A percentile compares a stretch with the other conserved stretches of the same genome.
phyloP scores from a whole-genome alignment of 1,140 invertebrate species.

The Platyscapa corneri region DNA sequence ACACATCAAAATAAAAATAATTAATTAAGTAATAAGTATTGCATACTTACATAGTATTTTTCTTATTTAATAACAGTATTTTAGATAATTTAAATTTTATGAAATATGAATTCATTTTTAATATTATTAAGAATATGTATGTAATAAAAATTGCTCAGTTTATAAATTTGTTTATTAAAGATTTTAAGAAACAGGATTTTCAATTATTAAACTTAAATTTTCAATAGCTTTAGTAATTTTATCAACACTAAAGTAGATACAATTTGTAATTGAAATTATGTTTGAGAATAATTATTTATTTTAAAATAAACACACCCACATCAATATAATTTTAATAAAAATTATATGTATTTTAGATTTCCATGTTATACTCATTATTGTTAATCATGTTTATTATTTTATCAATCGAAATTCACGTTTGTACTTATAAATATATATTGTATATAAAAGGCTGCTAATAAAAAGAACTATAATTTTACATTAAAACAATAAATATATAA shows the following conservation, averaged over 20 bases:
- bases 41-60: slow-evolving; percentile 22
- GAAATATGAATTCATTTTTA: background rate
- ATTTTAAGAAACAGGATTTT: too few relatives aligned
- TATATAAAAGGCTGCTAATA: slow-evolving; percentile 11
- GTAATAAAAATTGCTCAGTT: background rate
- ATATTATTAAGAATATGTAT: background rate
- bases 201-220: too few relatives aligned
- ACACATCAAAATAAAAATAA: background rate
- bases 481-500: slow-evolving; percentile 27
- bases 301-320: too few relatives aligned
- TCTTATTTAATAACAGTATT: slow-evolving; percentile 17
- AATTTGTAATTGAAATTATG: too few relatives aligned
- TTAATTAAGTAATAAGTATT: slow-evolving; percentile 4
- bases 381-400: too few relatives aligned
- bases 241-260: too few relatives aligned
- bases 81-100: background rate
- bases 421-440: slow-evolving; percentile 35
- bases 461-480: background rate
- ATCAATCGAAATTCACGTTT: too few relatives aligned
- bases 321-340: too few relatives aligned
- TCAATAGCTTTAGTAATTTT: too few relatives aligned
- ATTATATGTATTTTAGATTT: too few relatives aligned
- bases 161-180: background rate
- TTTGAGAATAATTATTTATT: too few relatives aligned
- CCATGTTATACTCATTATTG: too few relatives aligned